Evolutionary conservation across 2,888 invertebrate species (phyloP), one percentile per base, ranked within the genome.

Genomic region (Lochmaea crataegi): DNA sequence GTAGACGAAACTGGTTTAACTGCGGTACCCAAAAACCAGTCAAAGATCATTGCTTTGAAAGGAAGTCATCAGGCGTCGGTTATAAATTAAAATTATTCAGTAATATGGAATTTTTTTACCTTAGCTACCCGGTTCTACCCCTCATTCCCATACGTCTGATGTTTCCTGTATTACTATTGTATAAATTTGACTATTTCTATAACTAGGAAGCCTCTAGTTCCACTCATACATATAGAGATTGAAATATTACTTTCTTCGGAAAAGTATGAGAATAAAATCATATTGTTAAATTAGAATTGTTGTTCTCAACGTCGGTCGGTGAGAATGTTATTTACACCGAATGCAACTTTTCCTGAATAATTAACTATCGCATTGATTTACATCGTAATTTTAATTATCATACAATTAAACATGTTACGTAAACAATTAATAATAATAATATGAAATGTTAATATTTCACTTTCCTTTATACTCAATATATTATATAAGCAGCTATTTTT

Each of bases 291-390:
- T 12, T 5, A 57, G 57, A 57, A 57, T 38, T 38, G 32, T 57
- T 57, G 57, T 57, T 57, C 22, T 57, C 57, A 57, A 18, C 57
- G 5, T 7, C n/a, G 4, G 57, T 22, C 11, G 57, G 57, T 11
- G 22, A 14, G 57, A 57, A 57, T 26, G 57, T 12, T n/a, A n/a
- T n/a, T n/a, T n/a, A n/a, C n/a, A n/a, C n/a, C n/a, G n/a, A n/a
- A n/a, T n/a, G n/a, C n/a, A 57, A 57, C 12, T 26, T 57, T 57
- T 57, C 22, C 57, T 10, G 18, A 57, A 57, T 57, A 57, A 57
- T 57, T 57, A 57, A 18, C 57, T 57, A 18, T 26, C 3, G 22
- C 11, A 18, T 57, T 57, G 26, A 57, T 57, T 16, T 56, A 22
- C 56, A 56, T 56, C 56, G 16, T 56, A 22, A 16, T 56, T 57